Conservation (phyloP, 2,113 vertebrate genomes). For the Anhinga rufa region DNA sequence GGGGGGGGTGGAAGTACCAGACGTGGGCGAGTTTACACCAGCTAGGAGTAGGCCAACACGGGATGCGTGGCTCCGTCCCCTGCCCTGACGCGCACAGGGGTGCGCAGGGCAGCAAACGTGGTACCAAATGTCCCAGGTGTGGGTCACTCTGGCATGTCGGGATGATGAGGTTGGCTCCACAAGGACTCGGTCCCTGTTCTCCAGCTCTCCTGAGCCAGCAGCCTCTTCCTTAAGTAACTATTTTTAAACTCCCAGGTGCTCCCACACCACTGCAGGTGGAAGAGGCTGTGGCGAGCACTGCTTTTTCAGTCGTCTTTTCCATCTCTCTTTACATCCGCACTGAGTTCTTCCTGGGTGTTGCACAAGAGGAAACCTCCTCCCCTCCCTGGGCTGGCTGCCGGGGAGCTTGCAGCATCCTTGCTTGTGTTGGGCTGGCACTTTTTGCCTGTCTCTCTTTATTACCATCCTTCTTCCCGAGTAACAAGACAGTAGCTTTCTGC, state of each 20-base stretch:
- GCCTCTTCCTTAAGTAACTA: not conserved
- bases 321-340: not conserved
- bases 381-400: not conserved
- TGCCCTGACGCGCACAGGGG: not conserved
- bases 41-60: not conserved
- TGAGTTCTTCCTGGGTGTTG: not conserved
- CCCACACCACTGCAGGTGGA: not conserved
- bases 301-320: not conserved
- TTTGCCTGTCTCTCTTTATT: not conserved
- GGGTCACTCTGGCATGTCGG: not conserved
- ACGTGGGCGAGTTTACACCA: fast-evolving
- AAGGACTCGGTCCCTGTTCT: not conserved
- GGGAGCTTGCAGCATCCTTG: not conserved
- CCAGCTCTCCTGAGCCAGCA: not conserved
- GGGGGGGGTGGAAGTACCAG: not conserved
- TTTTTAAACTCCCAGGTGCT: not conserved
- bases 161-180: not conserved
- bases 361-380: not conserved
- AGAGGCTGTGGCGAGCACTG: not conserved
- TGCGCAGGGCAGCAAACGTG: not conserved
- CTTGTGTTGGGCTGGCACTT: not conserved
- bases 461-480: not conserved
- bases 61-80: not conserved
- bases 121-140: not conserved
- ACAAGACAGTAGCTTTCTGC: constrained; percentile 7